phyloP scores from a whole-genome alignment of 2,797 vertebrate species.

The Sebastiscus albofasciatus region DNA sequence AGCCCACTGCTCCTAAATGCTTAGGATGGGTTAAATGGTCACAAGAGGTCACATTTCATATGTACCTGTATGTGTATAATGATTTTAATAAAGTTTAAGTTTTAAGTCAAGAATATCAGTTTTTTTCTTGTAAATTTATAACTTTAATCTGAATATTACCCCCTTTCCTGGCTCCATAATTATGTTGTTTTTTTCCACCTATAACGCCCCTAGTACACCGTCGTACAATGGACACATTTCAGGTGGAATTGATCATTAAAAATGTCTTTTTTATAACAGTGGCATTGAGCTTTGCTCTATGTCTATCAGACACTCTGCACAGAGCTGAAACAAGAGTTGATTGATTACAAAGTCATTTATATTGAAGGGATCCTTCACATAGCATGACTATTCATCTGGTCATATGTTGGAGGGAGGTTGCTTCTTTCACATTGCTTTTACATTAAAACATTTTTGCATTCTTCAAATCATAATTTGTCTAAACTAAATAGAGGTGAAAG shows the following conservation, averaged over 20 bases:
- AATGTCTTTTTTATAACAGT: neutral
- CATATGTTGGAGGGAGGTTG: neutral
- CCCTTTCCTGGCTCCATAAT: too few relatives aligned
- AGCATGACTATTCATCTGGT: neutral
- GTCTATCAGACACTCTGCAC: neutral
- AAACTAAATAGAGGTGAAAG: neutral
- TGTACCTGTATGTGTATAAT: too few relatives aligned
- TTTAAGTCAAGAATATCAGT: too few relatives aligned
- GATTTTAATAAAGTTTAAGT: too few relatives aligned
- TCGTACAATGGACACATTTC: neutral
- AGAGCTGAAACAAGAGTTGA: neutral
- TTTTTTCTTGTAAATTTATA: too few relatives aligned
- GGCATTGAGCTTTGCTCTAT: neutral
- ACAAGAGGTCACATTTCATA: too few relatives aligned
- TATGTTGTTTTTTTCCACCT: too few relatives aligned
- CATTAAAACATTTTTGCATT: neutral
- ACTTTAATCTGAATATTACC: too few relatives aligned
- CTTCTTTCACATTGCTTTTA: neutral
- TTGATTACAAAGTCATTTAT: neutral
- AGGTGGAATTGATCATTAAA: neutral
- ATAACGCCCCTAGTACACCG: too few relatives aligned
- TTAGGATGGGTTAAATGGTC: too few relatives aligned
- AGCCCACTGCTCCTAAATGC: too few relatives aligned
- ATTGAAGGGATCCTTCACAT: neutral
- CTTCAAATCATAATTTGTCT: neutral